A percentile compares a stretch with the other conserved stretches of the same genome.
phyloP scores from a whole-genome alignment of 2,888 invertebrate species.

The Cheilosia urbana region DNA sequence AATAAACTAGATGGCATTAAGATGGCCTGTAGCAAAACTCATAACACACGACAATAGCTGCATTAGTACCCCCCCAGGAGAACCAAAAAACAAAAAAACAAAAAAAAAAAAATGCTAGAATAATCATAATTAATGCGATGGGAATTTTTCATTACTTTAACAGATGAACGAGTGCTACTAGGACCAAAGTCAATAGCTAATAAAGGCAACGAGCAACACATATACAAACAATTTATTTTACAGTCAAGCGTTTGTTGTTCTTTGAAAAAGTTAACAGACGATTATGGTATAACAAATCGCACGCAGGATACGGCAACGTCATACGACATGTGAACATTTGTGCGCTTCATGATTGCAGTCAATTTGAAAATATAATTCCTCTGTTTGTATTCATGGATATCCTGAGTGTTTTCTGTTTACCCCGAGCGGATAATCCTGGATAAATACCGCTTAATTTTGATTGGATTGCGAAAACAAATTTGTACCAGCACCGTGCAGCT shows the following conservation, averaged over 20 bases:
- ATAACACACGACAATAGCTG: neutral
- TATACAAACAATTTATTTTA: neutral
- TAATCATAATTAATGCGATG: slow-evolving; percentile 50
- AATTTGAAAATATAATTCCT: neutral
- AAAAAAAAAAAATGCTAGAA: neutral
- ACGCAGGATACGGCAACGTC: neutral
- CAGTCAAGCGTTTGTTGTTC: slow-evolving; percentile 12
- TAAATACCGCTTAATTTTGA: slow-evolving; percentile 33
- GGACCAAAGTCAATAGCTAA: neutral
- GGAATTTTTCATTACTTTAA: slow-evolving; percentile 62
- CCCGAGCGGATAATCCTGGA: slow-evolving; percentile 20
- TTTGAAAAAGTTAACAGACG: slow-evolving; percentile 4
- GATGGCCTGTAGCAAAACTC: neutral
- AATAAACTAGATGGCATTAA: neutral
- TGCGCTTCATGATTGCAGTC: slow-evolving; percentile 1
- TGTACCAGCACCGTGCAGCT: too few relatives aligned
- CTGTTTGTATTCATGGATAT: neutral
- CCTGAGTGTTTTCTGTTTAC: slow-evolving; percentile 26
- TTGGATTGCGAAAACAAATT: neutral
- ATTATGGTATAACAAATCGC: slow-evolving; percentile 20
- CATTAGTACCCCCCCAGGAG: neutral
- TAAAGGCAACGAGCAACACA: too few relatives aligned
- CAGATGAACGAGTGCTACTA: slow-evolving; percentile 47
- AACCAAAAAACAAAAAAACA: neutral
- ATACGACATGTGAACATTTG: neutral